Base-by-base conservation (phyloP, 53 echinoderm and acorn worm species). In the Echinometra lucunter region DNA sequence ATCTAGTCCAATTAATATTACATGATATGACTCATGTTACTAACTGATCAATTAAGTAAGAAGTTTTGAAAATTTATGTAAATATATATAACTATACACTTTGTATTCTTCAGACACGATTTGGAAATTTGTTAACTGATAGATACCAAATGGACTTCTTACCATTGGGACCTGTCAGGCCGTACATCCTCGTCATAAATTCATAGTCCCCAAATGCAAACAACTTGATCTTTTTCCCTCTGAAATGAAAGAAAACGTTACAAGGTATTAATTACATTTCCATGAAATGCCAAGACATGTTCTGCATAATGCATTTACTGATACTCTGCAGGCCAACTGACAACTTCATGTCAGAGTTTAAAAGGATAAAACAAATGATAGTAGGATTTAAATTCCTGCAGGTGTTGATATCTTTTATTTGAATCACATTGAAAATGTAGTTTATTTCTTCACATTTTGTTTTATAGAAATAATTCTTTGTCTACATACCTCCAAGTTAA, bases 121-220 rank as follows among this genome's bases (percentile, higher is more conserved):
- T 13, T 7, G 13, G 13, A 56, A 56, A 56, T 56, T 56, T 7
- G 56, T 56, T 7, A 13, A 56, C 56, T n/a, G n/a, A n/a, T n/a
- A n/a, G n/a, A n/a, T n/a, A n/a, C 56, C 56, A 9, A 56, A 7
- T 11, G 30, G 30, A 69, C 10, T 27, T 10, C 93, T 93, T 38
- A 93, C 93, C 81, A 93, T 80, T 93, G 21, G 93, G 93, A 67
- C 93, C 93, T 19, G 5, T 56, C 2, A 93, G 93, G 16, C 81
- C 93, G 42, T 93, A 93, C 53, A 93, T 93, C 21, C 58, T 2
- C 5, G 32, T 49, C 15, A 93, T 25, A 28, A 37, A 93, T 25
- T 93, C 93, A 37, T 93, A 93, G 18, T 93, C 93, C 0, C 93
- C 93, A 37, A 93, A 93, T 0, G 38, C 57, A 58, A 93, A 93